Percentiles rank a stretch among this genome's conserved stretches.
phyloP scores from a whole-genome alignment of 2,797 vertebrate species.

The Alca torda region DNA sequence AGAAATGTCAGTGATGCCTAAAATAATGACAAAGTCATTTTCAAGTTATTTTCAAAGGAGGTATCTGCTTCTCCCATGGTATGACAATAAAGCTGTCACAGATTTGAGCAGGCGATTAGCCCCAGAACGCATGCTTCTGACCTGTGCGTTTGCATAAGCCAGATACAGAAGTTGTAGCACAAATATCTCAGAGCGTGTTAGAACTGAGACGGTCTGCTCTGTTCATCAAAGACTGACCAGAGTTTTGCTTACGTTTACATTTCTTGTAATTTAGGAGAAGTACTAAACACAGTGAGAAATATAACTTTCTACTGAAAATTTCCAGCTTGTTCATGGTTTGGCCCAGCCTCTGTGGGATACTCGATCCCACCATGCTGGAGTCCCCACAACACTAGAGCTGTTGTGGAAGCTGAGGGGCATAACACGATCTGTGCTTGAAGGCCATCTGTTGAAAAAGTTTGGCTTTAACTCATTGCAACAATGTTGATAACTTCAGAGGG shows the following conservation, averaged over 20 bases:
- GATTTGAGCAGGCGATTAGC: not conserved
- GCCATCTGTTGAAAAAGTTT: not conserved
- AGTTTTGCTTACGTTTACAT: not conserved
- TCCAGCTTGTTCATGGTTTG: fast-evolving
- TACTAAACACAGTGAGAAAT: not conserved
- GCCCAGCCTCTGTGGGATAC: not conserved
- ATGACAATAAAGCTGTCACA: constrained; percentile 40
- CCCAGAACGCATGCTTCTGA: not conserved
- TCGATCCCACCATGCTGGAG: not conserved
- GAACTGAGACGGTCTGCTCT: not conserved
- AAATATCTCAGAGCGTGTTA: not conserved
- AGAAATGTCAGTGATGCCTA: not conserved
- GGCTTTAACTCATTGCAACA: not conserved
- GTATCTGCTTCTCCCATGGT: not conserved
- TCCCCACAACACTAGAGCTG: not conserved
- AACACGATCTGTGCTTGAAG: not conserved
- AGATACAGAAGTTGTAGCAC: not conserved
- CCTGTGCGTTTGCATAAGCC: not conserved
- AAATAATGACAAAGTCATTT: constrained; percentile 7
- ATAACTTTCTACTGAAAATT: not conserved
- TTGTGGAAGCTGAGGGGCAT: not conserved
- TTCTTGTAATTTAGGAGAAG: not conserved
- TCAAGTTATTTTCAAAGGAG: constrained; percentile 36
- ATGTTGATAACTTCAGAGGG: not conserved
- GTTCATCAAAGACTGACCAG: not conserved